A percentile compares a stretch with the other conserved stretches of the same genome.
Evolutionary conservation across 2,113 vertebrate genomes (phyloP).

Genomic region (Trogon melanurus): DNA sequence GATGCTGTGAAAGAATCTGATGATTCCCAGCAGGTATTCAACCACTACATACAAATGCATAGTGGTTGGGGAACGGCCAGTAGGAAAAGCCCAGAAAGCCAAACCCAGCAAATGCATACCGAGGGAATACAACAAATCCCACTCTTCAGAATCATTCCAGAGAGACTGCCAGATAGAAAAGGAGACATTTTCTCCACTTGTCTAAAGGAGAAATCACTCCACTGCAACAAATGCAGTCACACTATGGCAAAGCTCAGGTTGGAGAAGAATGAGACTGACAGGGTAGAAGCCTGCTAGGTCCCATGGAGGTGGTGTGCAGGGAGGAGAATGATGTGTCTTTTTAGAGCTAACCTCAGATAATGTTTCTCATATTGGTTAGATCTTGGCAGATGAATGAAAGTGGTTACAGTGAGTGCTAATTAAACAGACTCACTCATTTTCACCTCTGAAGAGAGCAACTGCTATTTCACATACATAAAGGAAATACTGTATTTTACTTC

Average conservation of each 20-base stretch:
- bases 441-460: background rate
- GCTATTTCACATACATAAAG: background rate
- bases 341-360: background rate
- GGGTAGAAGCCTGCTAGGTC: background rate
- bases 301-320: background rate
- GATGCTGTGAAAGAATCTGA: background rate
- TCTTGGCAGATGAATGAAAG: background rate
- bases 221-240: background rate
- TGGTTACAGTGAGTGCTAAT: background rate
- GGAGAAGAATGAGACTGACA: background rate
- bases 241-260: background rate
- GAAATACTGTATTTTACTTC: background rate
- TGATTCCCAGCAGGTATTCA: background rate
- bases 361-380: background rate
- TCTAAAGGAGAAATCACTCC: background rate
- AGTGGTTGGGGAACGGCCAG: background rate
- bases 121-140: background rate
- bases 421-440: background rate
- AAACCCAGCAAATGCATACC: background rate
- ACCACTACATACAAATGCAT: background rate
- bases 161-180: background rate
- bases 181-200: background rate
- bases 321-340: background rate
- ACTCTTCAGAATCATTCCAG: background rate
- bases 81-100: background rate